phyloP scores from a whole-genome alignment of 2,888 invertebrate species.

The Nemotelus nigrinus region DNA sequence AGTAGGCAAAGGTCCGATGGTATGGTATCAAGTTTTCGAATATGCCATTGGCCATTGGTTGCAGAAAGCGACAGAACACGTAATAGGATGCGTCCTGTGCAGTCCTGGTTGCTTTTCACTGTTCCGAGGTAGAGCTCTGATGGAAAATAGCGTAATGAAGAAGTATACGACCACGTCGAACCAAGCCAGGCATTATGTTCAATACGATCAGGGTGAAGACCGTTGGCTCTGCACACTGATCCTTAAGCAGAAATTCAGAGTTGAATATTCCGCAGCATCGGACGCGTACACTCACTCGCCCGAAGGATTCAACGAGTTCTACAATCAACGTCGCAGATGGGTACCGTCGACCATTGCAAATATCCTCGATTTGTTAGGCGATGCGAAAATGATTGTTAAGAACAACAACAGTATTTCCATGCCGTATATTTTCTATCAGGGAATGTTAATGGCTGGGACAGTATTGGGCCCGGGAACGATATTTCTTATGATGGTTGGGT shows the following conservation, averaged over 20 bases:
- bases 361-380: slow-evolving; percentile 85
- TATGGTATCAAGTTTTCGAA: slow-evolving; percentile 90
- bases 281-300: slow-evolving; percentile 96
- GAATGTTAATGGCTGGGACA: slow-evolving; percentile 76
- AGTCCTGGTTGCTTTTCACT: slow-evolving; percentile 93
- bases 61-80: slow-evolving; percentile 91
- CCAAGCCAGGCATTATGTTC: slow-evolving; percentile 86
- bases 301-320: slow-evolving; percentile 91
- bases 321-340: slow-evolving; percentile 93
- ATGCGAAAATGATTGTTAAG: slow-evolving; percentile 80
- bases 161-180: slow-evolving; percentile 83
- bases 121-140: slow-evolving; percentile 86
- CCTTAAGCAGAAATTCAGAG: slow-evolving; percentile 88
- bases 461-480: slow-evolving; percentile 79
- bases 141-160: slow-evolving; percentile 91
- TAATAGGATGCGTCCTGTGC: slow-evolving; percentile 89
- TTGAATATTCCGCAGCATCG: slow-evolving; percentile 95
- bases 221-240: slow-evolving; percentile 94
- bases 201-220: slow-evolving; percentile 97
- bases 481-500: slow-evolving; percentile 81
- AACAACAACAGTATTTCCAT: slow-evolving; percentile 91
- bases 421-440: slow-evolving; percentile 80
- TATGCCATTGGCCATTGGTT: slow-evolving; percentile 94
- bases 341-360: slow-evolving; percentile 97
- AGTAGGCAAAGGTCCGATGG: slow-evolving; percentile 82